These are phyloP conservation scores for Cairina moschata DNA, from an alignment of 2,113 vertebrate genomes.

Conservation along the genomic window DNA sequence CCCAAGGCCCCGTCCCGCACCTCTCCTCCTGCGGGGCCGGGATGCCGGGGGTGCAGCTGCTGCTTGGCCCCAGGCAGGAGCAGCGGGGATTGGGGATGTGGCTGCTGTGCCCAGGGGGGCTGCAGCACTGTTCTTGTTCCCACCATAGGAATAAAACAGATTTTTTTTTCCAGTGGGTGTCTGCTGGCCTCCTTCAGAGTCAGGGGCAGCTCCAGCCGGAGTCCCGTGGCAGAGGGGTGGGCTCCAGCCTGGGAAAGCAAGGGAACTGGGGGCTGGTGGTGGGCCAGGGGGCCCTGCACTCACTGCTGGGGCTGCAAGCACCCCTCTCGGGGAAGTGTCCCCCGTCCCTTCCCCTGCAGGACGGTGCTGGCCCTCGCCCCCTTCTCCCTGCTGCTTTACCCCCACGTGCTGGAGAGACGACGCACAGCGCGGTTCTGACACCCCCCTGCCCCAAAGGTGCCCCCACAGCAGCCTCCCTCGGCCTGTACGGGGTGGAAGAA, in stretches of 20 bases:
- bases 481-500: accelerated
- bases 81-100: no score
- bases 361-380: no score
- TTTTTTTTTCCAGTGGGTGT: not conserved
- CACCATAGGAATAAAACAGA: conserved; percentile 4
- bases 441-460: accelerated
- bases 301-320: not conserved
- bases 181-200: not conserved
- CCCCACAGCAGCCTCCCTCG: no score
- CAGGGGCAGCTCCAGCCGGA: not conserved
- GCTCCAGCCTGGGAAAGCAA: not conserved
- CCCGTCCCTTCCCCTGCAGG: not conserved
- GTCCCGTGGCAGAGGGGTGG: not conserved
- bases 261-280: no score
- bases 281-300: no score
- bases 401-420: not conserved
- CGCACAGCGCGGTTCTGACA: not conserved
- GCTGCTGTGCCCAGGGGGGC: not conserved
- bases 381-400: not conserved
- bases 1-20: not conserved
- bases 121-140: not conserved
- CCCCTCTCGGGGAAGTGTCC: not conserved
- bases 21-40: not conserved
- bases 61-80: no score
- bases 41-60: no score